Conservation (phyloP, 2,888 invertebrate genomes). For the Hedya salicella region DNA sequence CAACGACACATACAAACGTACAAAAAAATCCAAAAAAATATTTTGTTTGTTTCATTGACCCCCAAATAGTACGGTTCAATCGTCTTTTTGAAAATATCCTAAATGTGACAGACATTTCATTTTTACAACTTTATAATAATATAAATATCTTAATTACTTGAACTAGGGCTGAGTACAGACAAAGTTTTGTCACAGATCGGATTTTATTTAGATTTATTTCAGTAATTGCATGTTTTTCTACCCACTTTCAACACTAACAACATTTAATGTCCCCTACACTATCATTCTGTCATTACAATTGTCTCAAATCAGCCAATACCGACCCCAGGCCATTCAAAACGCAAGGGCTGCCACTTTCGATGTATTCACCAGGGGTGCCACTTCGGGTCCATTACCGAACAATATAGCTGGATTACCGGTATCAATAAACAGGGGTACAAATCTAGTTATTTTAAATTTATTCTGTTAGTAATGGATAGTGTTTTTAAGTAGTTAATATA, state of each 20-base stretch:
- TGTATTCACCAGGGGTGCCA: constrained; percentile 28
- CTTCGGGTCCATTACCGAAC: constrained; percentile 61
- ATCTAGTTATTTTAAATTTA: constrained; percentile 49
- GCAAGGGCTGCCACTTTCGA: constrained; percentile 25
- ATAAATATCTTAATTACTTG: no score
- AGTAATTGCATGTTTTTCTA: not conserved
- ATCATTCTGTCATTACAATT: constrained; percentile 34
- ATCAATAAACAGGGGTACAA: constrained; percentile 53
- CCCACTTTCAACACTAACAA: constrained; percentile 22
- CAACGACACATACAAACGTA: no score
- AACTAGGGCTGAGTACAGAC: no score
- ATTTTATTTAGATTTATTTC: not conserved
- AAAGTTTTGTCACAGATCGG: no score
- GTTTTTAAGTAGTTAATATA: constrained; percentile 32
- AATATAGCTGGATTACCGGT: constrained; percentile 64
- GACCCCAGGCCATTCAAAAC: constrained; percentile 17
- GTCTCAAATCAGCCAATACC: constrained; percentile 34
- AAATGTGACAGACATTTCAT: no score
- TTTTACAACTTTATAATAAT: no score
- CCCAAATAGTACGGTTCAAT: no score
- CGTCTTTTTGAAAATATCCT: no score
- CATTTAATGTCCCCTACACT: constrained; percentile 28
- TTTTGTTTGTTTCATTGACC: no score
- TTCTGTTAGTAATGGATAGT: constrained; percentile 40
- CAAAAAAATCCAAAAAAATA: no score